A percentile compares a stretch with the other conserved stretches of the same genome.
phyloP scores from a whole-genome alignment of 2,888 invertebrate genomes.

The Amblyteles armatorius region DNA sequence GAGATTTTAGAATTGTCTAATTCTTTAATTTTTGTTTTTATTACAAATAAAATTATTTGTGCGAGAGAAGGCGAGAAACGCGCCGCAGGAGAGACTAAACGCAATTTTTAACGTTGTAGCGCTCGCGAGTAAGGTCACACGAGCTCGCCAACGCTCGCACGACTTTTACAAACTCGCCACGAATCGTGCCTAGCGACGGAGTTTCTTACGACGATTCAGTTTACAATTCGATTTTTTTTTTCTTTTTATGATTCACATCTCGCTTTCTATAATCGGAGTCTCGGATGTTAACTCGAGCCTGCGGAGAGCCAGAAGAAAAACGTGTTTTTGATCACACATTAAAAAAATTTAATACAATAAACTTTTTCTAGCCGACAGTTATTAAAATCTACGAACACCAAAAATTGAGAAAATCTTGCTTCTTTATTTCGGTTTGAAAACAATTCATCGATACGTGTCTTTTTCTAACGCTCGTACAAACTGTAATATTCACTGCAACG shows the following conservation, averaged over 20 bases:
- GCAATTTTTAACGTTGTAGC: background rate
- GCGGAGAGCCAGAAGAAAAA: no score
- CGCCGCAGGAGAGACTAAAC: background rate
- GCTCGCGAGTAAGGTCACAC: constrained; percentile 8
- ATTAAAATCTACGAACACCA: no score
- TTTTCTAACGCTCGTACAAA: no score
- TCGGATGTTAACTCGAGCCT: background rate
- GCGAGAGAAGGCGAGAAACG: background rate
- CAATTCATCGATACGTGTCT: no score
- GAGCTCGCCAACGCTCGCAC: constrained; percentile 10
- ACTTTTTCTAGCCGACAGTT: no score
- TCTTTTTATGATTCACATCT: background rate
- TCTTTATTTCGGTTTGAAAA: no score
- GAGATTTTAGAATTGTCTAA: background rate
- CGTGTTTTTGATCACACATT: no score
- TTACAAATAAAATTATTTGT: background rate
- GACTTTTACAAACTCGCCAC: constrained; percentile 12
- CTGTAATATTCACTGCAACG: no score
- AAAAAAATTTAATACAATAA: no score
- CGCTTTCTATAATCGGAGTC: background rate
- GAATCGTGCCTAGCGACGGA: constrained; percentile 11
- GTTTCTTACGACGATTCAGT: background rate
- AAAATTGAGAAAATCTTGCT: no score
- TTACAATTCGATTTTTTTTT: background rate
- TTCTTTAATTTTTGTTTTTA: no score